Conservation (phyloP, 2,113 vertebrate genomes). For the Strix aluco region DNA sequence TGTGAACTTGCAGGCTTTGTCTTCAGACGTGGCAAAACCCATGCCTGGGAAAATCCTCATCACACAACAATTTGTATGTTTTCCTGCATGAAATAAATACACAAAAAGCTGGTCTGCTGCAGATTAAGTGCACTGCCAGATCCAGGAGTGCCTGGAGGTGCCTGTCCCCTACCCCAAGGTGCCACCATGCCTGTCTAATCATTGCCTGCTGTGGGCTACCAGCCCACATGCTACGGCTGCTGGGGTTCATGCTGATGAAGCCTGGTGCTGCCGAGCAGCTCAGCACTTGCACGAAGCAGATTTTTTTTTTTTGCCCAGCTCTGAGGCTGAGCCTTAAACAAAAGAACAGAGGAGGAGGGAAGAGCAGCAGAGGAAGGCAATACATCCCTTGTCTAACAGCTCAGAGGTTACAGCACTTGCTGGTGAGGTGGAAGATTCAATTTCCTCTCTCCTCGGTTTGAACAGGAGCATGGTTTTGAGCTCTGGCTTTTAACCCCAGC, state of each 20-base stretch:
- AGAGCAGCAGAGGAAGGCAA: background rate
- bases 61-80: no score
- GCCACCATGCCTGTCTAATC: background rate
- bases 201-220: background rate
- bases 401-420: background rate
- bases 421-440: background rate
- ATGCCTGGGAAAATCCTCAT: background rate
- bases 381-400: background rate
- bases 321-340: background rate
- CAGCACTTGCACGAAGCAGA: background rate
- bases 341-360: background rate
- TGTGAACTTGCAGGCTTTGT: background rate
- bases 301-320: background rate
- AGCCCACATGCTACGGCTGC: accelerated
- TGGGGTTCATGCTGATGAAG: background rate
- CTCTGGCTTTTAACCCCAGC: background rate
- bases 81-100: background rate
- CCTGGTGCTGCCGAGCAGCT: background rate
- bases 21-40: background rate
- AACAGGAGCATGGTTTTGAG: background rate
- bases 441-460: background rate
- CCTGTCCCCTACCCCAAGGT: background rate
- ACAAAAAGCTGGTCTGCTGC: background rate
- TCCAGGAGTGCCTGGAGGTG: background rate
- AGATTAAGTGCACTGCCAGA: background rate